Conservation (phyloP, 1,140 invertebrate genomes). For the Leptestheria dahalacensis region DNA sequence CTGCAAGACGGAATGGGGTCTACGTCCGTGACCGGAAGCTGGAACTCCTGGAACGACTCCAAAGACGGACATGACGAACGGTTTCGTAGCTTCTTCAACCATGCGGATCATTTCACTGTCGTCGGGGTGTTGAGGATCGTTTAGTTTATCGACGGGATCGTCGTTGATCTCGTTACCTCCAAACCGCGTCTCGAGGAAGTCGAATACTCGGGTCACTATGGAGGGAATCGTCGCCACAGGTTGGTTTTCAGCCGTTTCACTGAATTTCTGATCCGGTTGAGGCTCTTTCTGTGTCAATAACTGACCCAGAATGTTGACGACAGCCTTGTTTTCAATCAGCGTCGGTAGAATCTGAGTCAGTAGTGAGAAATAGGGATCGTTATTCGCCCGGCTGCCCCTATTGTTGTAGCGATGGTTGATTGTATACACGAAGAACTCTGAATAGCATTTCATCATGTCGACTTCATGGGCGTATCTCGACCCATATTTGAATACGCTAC, state of each 20-base stretch:
- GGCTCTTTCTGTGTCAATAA: not conserved
- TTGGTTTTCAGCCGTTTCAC: not conserved
- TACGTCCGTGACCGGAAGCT: not conserved
- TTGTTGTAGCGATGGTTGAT: constrained; percentile 1
- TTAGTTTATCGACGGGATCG: not conserved
- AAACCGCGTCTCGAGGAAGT: not conserved
- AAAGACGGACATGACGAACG: constrained; percentile 8
- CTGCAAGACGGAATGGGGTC: not conserved
- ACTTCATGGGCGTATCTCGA: not conserved
- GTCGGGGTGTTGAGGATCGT: not conserved
- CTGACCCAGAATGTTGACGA: not conserved
- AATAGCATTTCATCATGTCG: not conserved
- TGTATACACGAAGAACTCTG: not conserved
- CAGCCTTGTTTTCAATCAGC: not conserved
- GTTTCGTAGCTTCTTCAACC: constrained; percentile 7
- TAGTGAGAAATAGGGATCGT: not conserved
- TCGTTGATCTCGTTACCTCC: not conserved
- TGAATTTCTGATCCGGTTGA: not conserved
- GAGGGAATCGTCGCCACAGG: not conserved
- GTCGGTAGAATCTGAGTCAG: not conserved
- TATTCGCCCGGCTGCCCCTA: not conserved
- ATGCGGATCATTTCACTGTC: not conserved
- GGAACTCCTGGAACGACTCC: constrained; percentile 12
- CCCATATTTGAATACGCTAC: not conserved
- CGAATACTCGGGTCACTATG: not conserved